Conservation (phyloP, 2,113 vertebrate genomes). For the Atherinomorus stipes region DNA sequence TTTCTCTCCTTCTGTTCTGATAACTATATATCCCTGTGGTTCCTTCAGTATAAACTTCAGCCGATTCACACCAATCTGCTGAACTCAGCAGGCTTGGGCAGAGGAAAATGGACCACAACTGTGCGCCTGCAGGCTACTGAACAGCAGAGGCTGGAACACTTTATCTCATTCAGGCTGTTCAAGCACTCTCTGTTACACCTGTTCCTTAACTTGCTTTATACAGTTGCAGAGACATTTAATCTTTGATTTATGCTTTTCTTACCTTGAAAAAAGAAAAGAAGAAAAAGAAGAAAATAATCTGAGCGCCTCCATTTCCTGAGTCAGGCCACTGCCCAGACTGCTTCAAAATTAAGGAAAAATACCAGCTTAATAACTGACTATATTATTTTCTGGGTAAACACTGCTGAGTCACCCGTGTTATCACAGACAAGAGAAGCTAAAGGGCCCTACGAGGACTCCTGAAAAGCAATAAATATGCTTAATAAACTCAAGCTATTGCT, state of each 20-base stretch:
- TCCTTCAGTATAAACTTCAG: conserved; percentile 57
- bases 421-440: conserved; percentile 47
- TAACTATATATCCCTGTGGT: conserved; percentile 45
- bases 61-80: conserved; percentile 71
- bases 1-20: conserved; percentile 40
- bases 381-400: conserved; percentile 28
- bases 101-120: conserved; percentile 56
- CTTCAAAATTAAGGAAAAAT: conserved; percentile 36
- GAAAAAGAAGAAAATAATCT: too few relatives aligned
- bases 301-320: conserved; percentile 3
- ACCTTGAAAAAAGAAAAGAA: too few relatives aligned
- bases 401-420: conserved; percentile 43
- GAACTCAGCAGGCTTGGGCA: conserved; percentile 60
- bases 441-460: conserved; percentile 13
- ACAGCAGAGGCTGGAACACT: conserved; percentile 38
- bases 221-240: conserved; percentile 18
- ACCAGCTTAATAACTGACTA: conserved; percentile 18
- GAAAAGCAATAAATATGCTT: conserved; percentile 73
- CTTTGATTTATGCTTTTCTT: background rate
- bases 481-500: conserved; percentile 54
- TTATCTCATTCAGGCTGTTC: conserved; percentile 46
- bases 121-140: conserved; percentile 52
- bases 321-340: background rate
- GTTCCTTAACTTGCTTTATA: conserved; percentile 18
- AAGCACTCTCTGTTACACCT: conserved; percentile 19